Base-by-base conservation (phyloP, 2,888 invertebrate species). In the Erebia palarica region DNA sequence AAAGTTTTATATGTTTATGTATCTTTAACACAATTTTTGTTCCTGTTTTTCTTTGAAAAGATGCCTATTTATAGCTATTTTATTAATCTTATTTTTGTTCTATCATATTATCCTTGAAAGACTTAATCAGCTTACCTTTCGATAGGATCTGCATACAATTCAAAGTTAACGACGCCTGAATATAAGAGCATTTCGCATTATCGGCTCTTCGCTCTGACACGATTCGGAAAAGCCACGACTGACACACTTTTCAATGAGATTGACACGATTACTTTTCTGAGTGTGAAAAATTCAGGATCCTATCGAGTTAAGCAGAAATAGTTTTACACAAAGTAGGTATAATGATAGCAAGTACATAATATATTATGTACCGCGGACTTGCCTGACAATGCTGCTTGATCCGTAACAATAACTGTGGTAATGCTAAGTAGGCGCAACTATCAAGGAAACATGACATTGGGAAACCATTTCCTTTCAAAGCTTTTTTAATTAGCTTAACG, bases 1-100 rank as follows among this genome's bases (percentile, higher is more conserved):
- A 66, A 60, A 63, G 36, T 71, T 71, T 63, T 49, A 61, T 47
- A 42, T 27, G 27, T 14, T 57, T 67, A 11, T 14, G 1, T 47
- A 61, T 65, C 49, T 58, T 69, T 51, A 59, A 65, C 51, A 51
- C 47, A 36, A 47, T 47, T 36, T 61, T 42, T 60, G 16, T 61
- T 44, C 60, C 16, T 53, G 59, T 59, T n/a, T 44, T 16, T 61
- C 16, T 55, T 18, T 10, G 16, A 55, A 18, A n/a, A 16, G 16
- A 53, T 9, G 55, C 55, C 53, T 18, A 16, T 55, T 18, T 55
- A 16, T 18, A 1, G 18, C 8, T 18, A 55, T 55, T 21, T 21
- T 21, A 21, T 21, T 21, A 21, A 3, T 57, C 4, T 57, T 4
- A 18, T 16, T 57, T 18, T 57, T 21, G 10, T 57, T 53, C 53